phyloP scores from a whole-genome alignment of 2,797 vertebrate species.

The Staurois parvus region DNA sequence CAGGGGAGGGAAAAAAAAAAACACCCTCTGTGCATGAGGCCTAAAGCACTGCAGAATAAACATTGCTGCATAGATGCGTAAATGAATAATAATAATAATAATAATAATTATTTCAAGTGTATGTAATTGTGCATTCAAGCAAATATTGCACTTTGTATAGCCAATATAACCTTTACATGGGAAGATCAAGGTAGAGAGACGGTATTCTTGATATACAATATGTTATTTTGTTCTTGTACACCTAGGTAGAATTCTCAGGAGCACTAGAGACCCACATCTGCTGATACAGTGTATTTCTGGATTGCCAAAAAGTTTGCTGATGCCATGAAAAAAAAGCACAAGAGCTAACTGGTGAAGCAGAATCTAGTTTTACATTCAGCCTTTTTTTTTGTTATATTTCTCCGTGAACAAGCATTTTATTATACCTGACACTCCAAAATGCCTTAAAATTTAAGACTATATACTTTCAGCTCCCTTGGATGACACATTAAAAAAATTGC shows the following conservation, averaged over 20 bases:
- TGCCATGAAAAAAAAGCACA: conserved; percentile 21
- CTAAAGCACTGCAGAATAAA: no score
- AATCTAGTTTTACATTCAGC: conserved; percentile 5
- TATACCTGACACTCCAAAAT: not conserved
- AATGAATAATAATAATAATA: no score
- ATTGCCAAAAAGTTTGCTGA: conserved; percentile 30
- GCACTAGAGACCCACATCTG: conserved; percentile 5
- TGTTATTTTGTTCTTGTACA: not conserved
- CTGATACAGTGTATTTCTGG: conserved; percentile 26
- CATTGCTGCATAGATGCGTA: no score
- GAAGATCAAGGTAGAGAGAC: not conserved
- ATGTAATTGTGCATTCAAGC: no score
- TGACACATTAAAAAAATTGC: no score
- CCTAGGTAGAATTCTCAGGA: conserved; percentile 8
- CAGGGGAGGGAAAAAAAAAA: no score
- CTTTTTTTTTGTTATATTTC: conserved; percentile 1
- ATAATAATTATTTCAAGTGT: no score
- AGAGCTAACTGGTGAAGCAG: conserved; percentile 22
- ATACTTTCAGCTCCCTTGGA: no score
- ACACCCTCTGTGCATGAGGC: no score
- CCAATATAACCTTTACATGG: not conserved
- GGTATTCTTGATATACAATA: not conserved
- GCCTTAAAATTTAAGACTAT: not conserved
- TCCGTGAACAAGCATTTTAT: not conserved
- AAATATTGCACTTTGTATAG: no score